A percentile compares a stretch with the other conserved stretches of the same genome.
phyloP scores from a whole-genome alignment of 2,888 invertebrate genomes.

The Tetragonula carbonaria region DNA sequence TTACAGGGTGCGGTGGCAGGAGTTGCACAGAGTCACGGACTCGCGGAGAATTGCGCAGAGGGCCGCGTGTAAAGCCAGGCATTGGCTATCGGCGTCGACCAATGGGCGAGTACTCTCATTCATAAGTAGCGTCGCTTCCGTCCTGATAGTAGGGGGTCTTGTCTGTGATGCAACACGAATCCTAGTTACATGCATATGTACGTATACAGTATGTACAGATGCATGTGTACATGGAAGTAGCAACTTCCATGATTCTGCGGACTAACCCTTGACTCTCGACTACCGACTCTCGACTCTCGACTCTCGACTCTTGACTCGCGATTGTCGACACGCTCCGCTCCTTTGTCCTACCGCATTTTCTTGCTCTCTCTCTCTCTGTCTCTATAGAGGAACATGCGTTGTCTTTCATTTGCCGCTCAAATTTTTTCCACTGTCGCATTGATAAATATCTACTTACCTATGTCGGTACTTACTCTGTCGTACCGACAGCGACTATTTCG shows the following conservation, averaged over 20 bases:
- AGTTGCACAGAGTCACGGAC: slow-evolving; percentile 2
- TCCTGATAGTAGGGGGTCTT: slow-evolving; percentile 60
- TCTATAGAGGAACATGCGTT: no score
- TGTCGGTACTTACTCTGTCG: background rate
- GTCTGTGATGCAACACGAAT: slow-evolving; percentile 41
- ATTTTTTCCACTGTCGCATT: no score
- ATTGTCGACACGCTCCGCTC: background rate
- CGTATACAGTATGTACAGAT: background rate
- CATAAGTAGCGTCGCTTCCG: slow-evolving; percentile 76
- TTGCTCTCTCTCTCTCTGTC: no score
- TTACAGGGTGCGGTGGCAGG: no score
- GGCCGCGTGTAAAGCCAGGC: slow-evolving; percentile 62
- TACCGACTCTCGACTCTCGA: background rate
- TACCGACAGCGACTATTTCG: background rate
- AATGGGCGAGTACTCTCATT: slow-evolving; percentile 78
- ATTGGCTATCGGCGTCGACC: slow-evolving; percentile 74
- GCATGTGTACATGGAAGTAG: slow-evolving; percentile 16
- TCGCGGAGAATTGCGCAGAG: slow-evolving; percentile 28
- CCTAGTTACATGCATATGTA: slow-evolving; percentile 24
- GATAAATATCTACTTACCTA: background rate
- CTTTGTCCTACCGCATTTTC: background rate
- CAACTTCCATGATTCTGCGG: slow-evolving; percentile 40
- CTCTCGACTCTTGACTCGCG: background rate
- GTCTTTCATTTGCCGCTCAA: no score
- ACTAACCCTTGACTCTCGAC: slow-evolving; percentile 6